These are phyloP conservation scores for Cephus cinctus DNA, from an alignment of 1,140 invertebrate species.

Conservation along the genomic window DNA sequence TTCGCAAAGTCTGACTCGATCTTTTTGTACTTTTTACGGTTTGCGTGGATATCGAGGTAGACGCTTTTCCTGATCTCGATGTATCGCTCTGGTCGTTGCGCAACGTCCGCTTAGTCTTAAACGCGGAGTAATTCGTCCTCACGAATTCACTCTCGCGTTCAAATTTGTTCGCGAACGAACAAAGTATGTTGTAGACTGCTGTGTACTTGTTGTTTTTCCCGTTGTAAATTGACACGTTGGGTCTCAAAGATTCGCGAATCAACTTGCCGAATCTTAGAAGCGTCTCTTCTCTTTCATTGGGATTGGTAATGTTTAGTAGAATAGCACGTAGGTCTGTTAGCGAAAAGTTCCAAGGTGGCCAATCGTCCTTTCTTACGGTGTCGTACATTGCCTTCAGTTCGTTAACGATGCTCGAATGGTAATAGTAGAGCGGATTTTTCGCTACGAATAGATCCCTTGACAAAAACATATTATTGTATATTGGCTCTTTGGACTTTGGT, in stretches of 20 bases:
- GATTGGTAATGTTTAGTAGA: conserved; percentile 24
- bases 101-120: neutral
- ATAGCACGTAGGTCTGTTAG: conserved; percentile 28
- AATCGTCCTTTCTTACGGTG: neutral
- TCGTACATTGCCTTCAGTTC: conserved; percentile 33
- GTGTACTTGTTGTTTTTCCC: conserved; percentile 6
- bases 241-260: conserved; percentile 21
- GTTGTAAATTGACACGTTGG: neutral
- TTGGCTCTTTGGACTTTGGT: neutral
- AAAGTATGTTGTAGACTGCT: conserved; percentile 21
- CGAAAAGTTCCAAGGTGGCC: conserved; percentile 30
- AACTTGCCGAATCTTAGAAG: conserved; percentile 20
- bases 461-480: conserved; percentile 20
- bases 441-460: conserved; percentile 26
- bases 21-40: neutral
- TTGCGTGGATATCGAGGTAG: neutral
- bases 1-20: neutral
- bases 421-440: conserved; percentile 32
- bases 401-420: conserved; percentile 23
- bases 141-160: conserved; percentile 24
- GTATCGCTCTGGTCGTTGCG: neutral
- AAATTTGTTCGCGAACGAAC: conserved; percentile 29
- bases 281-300: conserved; percentile 1
- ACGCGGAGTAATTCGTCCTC: conserved; percentile 7
- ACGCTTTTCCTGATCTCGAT: neutral